A percentile compares a stretch with the other conserved stretches of the same genome.
Conservation (phyloP, 2,113 vertebrate genomes). For the Sinocyclocheilus anshuiensis region DNA sequence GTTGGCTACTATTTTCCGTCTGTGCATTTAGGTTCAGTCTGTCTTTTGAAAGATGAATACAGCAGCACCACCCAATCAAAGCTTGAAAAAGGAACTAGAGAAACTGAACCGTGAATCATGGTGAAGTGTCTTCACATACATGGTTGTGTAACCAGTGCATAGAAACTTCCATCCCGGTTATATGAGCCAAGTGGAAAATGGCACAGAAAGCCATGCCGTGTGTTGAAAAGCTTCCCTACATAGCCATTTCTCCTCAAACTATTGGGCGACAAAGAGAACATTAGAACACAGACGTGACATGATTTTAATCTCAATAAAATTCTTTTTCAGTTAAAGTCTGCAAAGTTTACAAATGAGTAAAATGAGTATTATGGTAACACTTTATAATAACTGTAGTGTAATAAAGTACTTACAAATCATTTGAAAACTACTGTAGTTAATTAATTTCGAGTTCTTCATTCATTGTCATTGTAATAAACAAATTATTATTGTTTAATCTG, state of each 20-base stretch:
- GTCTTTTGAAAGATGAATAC: background rate
- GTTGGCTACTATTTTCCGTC: background rate
- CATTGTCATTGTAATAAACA: too few relatives aligned
- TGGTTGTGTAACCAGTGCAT: background rate
- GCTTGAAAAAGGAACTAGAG: background rate
- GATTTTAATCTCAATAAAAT: background rate
- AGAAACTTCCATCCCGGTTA: background rate
- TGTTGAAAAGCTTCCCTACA: constrained; percentile 2
- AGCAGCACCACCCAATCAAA: background rate
- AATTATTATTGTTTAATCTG: too few relatives aligned
- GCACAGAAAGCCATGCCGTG: background rate
- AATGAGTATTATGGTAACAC: too few relatives aligned
- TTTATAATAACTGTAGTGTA: too few relatives aligned
- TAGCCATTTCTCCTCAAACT: background rate
- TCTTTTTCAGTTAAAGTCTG: background rate
- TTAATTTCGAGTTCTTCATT: too few relatives aligned
- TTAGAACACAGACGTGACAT: background rate
- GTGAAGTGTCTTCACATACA: background rate
- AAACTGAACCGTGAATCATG: background rate
- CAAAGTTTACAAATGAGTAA: background rate
- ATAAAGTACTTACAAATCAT: too few relatives aligned
- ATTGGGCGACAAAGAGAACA: background rate
- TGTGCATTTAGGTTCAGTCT: background rate
- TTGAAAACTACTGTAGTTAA: too few relatives aligned
- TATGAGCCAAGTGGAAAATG: background rate